These are phyloP conservation scores for Balanococcus diminutus DNA, from an alignment of 2,888 invertebrate species.

Conservation along the genomic window DNA sequence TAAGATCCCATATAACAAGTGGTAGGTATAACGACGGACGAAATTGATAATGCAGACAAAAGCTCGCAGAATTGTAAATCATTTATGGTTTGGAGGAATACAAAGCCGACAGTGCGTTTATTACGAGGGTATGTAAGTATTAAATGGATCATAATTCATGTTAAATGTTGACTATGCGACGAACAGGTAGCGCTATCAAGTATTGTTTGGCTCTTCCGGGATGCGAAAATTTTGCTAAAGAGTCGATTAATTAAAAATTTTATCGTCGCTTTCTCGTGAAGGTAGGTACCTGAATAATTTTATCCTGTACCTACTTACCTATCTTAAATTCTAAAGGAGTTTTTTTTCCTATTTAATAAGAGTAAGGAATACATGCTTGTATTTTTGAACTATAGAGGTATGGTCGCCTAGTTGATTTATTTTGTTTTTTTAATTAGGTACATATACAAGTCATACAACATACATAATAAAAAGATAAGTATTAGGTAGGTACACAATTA, in stretches of 20 bases:
- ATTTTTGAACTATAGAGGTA: too few species aligned
- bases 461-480: too few species aligned
- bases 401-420: too few species aligned
- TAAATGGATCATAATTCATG: constrained; percentile 46
- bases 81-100: constrained; percentile 44
- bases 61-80: constrained; percentile 50
- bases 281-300: too few species aligned
- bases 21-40: background rate
- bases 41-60: constrained; percentile 48
- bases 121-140: constrained; percentile 40
- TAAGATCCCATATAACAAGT: constrained; percentile 19
- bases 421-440: too few species aligned
- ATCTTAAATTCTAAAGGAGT: too few species aligned
- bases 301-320: too few species aligned
- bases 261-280: background rate
- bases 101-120: constrained; percentile 28
- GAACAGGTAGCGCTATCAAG: constrained; percentile 20
- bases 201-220: background rate
- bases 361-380: too few species aligned
- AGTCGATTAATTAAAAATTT: constrained; percentile 27
- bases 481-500: too few species aligned
- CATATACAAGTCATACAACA: too few species aligned
- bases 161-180: constrained; percentile 5
- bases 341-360: too few species aligned
- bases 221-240: background rate